Conservation (phyloP, 2,797 vertebrate genomes). For the Spinus pinus region DNA sequence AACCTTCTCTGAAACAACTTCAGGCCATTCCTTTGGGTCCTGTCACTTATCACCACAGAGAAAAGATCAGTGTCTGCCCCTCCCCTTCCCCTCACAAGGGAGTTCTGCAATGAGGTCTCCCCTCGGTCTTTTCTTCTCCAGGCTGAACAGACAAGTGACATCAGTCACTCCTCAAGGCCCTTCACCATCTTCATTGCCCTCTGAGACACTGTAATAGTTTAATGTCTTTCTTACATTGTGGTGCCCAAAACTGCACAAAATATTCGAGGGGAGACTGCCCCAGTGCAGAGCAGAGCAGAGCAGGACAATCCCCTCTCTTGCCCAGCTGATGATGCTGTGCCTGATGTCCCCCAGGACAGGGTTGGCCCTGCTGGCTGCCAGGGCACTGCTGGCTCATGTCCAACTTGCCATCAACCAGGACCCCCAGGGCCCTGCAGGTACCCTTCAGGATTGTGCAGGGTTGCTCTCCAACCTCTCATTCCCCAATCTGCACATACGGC, state of each 20-base stretch:
- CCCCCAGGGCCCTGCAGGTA: not conserved
- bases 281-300: not conserved
- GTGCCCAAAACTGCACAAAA: not conserved
- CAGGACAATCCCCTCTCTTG: rapidly evolving
- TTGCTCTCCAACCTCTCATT: not conserved
- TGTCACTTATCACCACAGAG: not conserved
- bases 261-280: rapidly evolving
- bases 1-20: not conserved
- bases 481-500: not conserved
- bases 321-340: rapidly evolving
- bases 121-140: not conserved
- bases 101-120: not conserved
- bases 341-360: rapidly evolving
- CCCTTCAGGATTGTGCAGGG: not conserved
- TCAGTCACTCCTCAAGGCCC: not conserved
- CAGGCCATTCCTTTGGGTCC: not conserved
- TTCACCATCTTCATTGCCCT: not conserved
- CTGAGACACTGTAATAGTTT: not conserved
- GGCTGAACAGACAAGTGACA: not conserved
- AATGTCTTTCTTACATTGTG: not conserved
- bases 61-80: not conserved
- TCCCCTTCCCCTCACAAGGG: rapidly evolving
- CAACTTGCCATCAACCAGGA: rapidly evolving
- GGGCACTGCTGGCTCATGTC: not conserved
- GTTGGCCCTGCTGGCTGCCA: not conserved